Base-by-base conservation (phyloP, 2,797 vertebrate species). In the Enteromius paludinosus region DNA sequence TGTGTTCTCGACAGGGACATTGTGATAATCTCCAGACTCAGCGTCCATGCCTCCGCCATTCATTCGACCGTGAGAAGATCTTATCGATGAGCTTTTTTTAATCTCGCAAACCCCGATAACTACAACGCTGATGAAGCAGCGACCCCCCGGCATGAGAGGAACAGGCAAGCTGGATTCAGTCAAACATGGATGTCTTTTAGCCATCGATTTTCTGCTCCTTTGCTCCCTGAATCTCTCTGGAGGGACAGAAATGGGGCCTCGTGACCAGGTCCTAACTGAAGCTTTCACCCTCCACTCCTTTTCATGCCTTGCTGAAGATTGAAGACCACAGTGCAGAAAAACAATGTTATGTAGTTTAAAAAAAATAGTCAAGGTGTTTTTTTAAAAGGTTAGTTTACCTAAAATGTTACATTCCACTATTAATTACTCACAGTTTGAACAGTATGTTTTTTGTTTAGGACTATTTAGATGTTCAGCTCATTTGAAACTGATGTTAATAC, bases 131-230 rank as follows among this genome's bases (percentile, higher is more conserved):
- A 81, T 85, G 78, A 86, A 81, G 77, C 52, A 86, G 62, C 49
- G 69, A 85, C 81, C 77, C 83, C 74, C 62, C 52, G 71, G 52
- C 71, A 33, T 77, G 66, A 87, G 68, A 82, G 41, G 17, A 84
- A 77, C 70, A 61, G 65, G 47, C 68, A 35, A 61, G 77, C 30
- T 81, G 75, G 74, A 75, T 52, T 84, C 78, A 81, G 64, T 79
- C 85, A 86, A 84, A 84, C 73, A 78, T 78, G 66, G 84, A 78
- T 81, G 73, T 74, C 62, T 85, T 83, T 70, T 70, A 78, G 64
- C 72, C 65, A 85, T 85, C 25, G 87, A 83, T 83, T 85, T 81
- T 81, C 69, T 84, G 54, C 59, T 78, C 18, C 33, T 62, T n/a
- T 79, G 69, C 83, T 78, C 45, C 28, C 61, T 69, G 41, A 20